Conservation (phyloP, 2,797 vertebrate genomes). For the Ciconia nigra region DNA sequence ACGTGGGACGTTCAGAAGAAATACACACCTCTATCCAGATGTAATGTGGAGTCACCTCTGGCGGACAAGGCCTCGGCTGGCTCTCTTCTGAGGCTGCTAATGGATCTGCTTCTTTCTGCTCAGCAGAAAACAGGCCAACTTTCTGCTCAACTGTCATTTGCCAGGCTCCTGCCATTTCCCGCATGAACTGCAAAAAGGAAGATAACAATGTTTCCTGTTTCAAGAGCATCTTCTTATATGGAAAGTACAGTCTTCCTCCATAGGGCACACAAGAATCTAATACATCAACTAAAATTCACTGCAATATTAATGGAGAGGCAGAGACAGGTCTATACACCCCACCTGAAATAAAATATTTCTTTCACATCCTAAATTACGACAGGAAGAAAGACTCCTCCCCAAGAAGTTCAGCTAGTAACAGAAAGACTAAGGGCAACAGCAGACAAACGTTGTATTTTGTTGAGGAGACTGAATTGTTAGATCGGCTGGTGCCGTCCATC, state of each 20-base stretch:
- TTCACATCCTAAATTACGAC: background rate
- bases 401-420: background rate
- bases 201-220: background rate
- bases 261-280: background rate
- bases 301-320: background rate
- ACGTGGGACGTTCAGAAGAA: background rate
- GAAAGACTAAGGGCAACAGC: background rate
- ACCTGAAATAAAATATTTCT: background rate
- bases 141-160: conserved; percentile 96
- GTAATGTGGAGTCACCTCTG: conserved; percentile 90
- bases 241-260: background rate
- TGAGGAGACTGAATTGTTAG: background rate
- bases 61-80: conserved; percentile 88
- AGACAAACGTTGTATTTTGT: background rate
- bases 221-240: background rate
- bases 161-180: conserved; percentile 96
- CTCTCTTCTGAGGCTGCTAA: conserved; percentile 93
- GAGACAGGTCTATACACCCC: background rate
- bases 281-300: background rate
- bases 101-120: conserved; percentile 91
- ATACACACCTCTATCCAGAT: conserved; percentile 92
- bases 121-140: conserved; percentile 89
- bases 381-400: background rate
- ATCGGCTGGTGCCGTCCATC: background rate
- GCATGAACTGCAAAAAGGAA: conserved; percentile 83